Base-by-base conservation (phyloP, 2,113 vertebrate species). In the Lasiurus borealis region DNA sequence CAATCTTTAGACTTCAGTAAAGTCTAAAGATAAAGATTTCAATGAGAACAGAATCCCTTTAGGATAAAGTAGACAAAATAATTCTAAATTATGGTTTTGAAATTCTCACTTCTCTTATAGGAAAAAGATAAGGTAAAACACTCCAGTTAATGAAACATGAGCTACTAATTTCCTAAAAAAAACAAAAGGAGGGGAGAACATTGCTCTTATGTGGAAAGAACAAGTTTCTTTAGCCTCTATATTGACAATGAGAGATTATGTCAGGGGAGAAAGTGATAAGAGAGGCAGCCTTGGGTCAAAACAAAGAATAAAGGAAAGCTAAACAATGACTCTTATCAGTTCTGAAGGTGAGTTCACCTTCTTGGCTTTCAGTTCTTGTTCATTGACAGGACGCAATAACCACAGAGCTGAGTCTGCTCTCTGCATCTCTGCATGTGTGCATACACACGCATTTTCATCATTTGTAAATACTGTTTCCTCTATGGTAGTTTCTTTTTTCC, bases 221-320 rank as follows among this genome's bases (percentile, higher is more conserved):
- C 72, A 93, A 48, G 95, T 98, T 98, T 95, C 93, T 97, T 97
- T 84, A 34, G 86, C 95, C 64, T 93, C 95, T 82, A 40, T 40
- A 64, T 82, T 96, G 72, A 77, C 57, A 95, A 76, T 95, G 94
- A 96, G 85, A 95, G 83, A 76, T 94, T 90, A 92, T 85, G 66
- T 93, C 75, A 93, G 92, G 88, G 94, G 73, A 96, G 85, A 98
- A 97, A 97, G 83, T 29, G 96, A 96, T 87, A 96, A 95, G 94
- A 96, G 89, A 96, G 88, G 13, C 85, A 96, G 19, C 48, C n/a
- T 86, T 72, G 85, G 85, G 92, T 94, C 96, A 40, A 92, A 93
- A 92, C 9, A 71, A 95, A 96, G 64, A 80, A 92, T 72, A 92
- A 96, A 95, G 83, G 23, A 59, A 91, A 90, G 11, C 5, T 62